Evolutionary conservation across 2,888 invertebrate genomes (phyloP).

Genomic region (Camptogramma bilineatum): DNA sequence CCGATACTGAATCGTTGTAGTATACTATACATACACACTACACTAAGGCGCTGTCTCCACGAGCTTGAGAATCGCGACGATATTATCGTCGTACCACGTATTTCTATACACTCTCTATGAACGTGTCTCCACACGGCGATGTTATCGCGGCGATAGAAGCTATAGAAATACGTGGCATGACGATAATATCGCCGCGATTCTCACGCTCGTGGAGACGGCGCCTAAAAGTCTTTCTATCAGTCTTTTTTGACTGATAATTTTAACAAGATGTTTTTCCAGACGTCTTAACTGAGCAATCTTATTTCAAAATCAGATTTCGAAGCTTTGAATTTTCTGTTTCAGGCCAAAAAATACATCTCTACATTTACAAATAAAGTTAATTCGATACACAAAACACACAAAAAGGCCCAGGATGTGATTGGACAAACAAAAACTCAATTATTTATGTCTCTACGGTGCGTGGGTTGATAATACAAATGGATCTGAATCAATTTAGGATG

Average conservation of each 20-base stretch:
- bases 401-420: conserved; percentile 57
- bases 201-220: no score
- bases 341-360: conserved; percentile 8
- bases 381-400: conserved; percentile 39
- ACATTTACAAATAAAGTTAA: conserved; percentile 21
- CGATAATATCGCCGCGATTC: no score
- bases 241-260: background rate
- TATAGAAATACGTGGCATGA: no score
- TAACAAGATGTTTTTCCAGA: background rate
- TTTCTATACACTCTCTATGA: no score
- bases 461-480: conserved; percentile 63
- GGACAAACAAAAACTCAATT: conserved; percentile 65
- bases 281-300: background rate
- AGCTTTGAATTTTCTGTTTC: background rate
- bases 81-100: no score
- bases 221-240: background rate
- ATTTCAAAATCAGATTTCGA: conserved; percentile 3
- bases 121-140: no score
- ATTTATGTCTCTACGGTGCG: conserved; percentile 56
- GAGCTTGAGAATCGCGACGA: no score
- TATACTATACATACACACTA: no score
- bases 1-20: no score
- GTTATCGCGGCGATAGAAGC: no score
- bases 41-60: no score
- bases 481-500: conserved; percentile 63